Percentiles rank a stretch among this genome's conserved stretches.
Conservation (phyloP, 2,113 vertebrate species). For the Halcyon senegalensis region DNA sequence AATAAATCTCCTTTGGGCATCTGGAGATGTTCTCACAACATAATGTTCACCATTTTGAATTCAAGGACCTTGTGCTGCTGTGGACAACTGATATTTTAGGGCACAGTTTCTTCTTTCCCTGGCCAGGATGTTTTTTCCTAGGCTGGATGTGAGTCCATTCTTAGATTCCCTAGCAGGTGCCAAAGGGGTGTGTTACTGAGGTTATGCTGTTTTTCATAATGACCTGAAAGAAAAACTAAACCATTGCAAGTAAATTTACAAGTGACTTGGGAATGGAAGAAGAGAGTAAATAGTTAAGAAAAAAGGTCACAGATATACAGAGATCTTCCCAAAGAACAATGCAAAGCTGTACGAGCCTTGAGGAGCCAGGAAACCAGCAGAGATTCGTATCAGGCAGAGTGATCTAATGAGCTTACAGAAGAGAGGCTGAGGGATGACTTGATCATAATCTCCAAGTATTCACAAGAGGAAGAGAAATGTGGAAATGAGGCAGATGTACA, state of each 20-base stretch:
- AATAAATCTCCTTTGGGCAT: not conserved
- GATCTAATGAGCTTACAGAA: conserved; percentile 12
- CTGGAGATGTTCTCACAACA: not conserved
- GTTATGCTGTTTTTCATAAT: not conserved
- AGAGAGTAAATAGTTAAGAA: not conserved
- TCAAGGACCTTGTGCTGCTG: not conserved
- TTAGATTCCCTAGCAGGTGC: not conserved
- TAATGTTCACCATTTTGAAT: not conserved
- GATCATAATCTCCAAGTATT: conserved; percentile 12
- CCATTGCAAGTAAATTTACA: not conserved
- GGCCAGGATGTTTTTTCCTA: not conserved
- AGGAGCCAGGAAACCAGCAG: conserved; percentile 20
- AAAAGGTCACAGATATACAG: not conserved
- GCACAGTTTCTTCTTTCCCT: not conserved
- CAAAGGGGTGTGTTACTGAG: not conserved
- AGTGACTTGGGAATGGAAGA: not conserved
- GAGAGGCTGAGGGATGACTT: not conserved
- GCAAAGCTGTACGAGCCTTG: not conserved
- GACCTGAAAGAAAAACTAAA: not conserved
- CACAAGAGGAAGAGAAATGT: not conserved
- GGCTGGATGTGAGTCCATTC: not conserved
- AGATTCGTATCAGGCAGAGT: not conserved
- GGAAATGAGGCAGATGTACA: not conserved
- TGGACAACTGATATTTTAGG: not conserved
- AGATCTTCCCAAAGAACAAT: not conserved